A percentile compares a stretch with the other conserved stretches of the same genome.
These are phyloP conservation scores for Encarsia formosa DNA, from an alignment of 2,888 invertebrate genomes.

Conservation along the genomic window DNA sequence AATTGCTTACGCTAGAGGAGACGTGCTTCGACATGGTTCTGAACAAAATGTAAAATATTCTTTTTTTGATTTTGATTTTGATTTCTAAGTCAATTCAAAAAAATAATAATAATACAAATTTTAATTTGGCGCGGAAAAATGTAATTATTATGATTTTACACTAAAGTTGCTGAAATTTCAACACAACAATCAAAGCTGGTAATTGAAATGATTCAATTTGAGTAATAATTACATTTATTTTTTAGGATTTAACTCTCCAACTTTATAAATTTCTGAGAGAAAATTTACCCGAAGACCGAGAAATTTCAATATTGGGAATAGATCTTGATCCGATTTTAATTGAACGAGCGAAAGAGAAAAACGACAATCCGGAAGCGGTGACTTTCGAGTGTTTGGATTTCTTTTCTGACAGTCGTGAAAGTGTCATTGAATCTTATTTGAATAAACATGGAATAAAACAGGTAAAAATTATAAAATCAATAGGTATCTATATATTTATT, in stretches of 20 bases:
- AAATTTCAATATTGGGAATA: conserved; percentile 60
- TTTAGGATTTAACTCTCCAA: conserved; percentile 63
- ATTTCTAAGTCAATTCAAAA: too few species aligned
- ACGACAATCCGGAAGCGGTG: conserved; percentile 48
- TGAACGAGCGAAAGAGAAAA: conserved; percentile 60
- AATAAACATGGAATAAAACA: conserved; percentile 23
- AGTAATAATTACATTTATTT: background rate
- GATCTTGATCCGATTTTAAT: conserved; percentile 74
- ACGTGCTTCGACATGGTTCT: too few species aligned
- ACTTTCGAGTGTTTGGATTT: conserved; percentile 61
- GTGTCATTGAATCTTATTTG: conserved; percentile 54
- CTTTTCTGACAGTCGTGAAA: conserved; percentile 50
- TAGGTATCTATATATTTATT: background rate
- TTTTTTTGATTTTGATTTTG: too few species aligned
- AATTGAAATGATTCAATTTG: background rate
- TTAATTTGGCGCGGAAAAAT: too few species aligned
- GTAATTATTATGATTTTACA: too few species aligned
- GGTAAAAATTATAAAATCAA: conserved; percentile 1
- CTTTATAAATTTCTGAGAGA: conserved; percentile 56
- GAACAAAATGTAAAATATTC: too few species aligned
- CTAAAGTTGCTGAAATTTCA: background rate
- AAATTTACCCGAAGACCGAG: conserved; percentile 48
- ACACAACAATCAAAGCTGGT: too few species aligned
- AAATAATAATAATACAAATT: too few species aligned
- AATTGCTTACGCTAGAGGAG: too few species aligned